Base-by-base conservation (phyloP, 2,113 vertebrate genomes). In the Albula glossodonta region DNA sequence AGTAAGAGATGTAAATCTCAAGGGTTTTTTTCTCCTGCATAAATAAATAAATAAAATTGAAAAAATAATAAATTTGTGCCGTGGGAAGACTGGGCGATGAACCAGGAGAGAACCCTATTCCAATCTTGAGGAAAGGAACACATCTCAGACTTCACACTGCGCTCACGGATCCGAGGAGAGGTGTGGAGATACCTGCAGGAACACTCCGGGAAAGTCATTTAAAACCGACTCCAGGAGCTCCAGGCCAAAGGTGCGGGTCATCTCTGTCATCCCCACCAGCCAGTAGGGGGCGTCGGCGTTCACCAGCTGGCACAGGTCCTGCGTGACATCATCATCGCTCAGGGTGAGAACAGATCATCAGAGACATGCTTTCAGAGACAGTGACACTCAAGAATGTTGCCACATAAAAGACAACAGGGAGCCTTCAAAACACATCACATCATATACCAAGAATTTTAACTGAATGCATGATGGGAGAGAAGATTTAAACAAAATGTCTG, bases 191-290 rank as follows among this genome's bases (percentile, higher is more conserved):
- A 98, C 97, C 86, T 99, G 97, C 86, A 99, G 95, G 94, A 99
- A 99, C 12, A 99, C 98, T 78, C 96, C 95, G 0, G 98, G 98
- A 81, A 99, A 99, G 93, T 99, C 98, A 92, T 99, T 99, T 60
- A 99, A 96, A 85, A 99, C 98, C 0, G 98, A 99, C 91, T 99
- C 98, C 78, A 99, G 95, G 87, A 99, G 95, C 92, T 99, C 98
- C 57, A 99, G 95, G 82, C 98, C 98, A 93, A 99, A 99, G 0
- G 98, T 99, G 74, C 98, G 94, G 0, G 98, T 99, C 98, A 99
- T 99, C 93, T 99, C 98, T 0, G 98, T 99, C 98, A 99, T 99
- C 70, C 98, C 98, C 88, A 99, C 97, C 0, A 99, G 94, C 98
- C 98, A 99, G 91, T 99, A 99, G 85, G 98, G 98, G 88, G 98